Conservation (phyloP, 2,113 vertebrate genomes). For the Oncorhynchus kisutch region DNA sequence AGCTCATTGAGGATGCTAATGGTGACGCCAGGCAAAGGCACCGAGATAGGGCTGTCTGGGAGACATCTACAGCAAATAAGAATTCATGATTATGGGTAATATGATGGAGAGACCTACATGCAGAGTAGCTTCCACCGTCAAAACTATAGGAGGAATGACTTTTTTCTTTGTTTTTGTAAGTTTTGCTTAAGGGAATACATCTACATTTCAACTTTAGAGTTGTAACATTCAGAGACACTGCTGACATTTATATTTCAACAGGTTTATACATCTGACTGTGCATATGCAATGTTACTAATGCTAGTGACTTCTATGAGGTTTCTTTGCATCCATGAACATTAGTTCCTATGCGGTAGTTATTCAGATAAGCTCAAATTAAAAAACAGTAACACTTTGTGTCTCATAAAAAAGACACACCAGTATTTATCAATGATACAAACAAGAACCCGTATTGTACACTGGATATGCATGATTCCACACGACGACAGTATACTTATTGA, state of each 20-base stretch:
- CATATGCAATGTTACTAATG: too few species aligned
- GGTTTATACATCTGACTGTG: too few species aligned
- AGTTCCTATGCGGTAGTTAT: too few species aligned
- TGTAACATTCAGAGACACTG: not conserved
- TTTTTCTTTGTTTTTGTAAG: not conserved
- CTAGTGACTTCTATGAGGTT: too few species aligned
- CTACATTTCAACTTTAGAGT: not conserved
- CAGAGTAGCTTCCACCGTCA: slow-evolving; percentile 10
- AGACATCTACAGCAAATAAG: slow-evolving; percentile 34
- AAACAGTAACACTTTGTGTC: too few species aligned
- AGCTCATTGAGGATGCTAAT: slow-evolving; percentile 29
- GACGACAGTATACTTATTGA: too few species aligned
- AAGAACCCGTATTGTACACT: too few species aligned
- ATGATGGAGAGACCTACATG: slow-evolving; percentile 24
- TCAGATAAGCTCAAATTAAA: too few species aligned
- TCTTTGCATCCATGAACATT: too few species aligned
- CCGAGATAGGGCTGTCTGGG: slow-evolving; percentile 7
- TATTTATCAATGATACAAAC: too few species aligned
- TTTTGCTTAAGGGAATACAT: not conserved
- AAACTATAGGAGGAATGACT: not conserved
- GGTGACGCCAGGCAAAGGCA: slow-evolving; percentile 2
- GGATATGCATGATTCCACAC: too few species aligned
- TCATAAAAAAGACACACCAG: too few species aligned
- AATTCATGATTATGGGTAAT: slow-evolving; percentile 45
- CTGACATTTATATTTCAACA: not conserved